A percentile compares a stretch with the other conserved stretches of the same genome.
These are phyloP conservation scores for Drosophila testacea DNA, from an alignment of 2,888 invertebrate species.

Conservation along the genomic window DNA sequence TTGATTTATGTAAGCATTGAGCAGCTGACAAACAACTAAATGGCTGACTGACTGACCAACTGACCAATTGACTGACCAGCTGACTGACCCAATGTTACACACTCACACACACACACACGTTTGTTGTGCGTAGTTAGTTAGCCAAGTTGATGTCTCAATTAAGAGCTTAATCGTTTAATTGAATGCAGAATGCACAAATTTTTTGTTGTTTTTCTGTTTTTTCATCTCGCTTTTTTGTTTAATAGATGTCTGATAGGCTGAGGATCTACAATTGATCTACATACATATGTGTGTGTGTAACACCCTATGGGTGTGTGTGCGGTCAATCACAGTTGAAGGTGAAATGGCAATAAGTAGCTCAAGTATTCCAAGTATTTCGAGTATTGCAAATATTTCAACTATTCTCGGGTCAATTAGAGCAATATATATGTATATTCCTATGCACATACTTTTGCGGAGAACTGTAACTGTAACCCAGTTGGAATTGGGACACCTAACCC, in stretches of 20 bases:
- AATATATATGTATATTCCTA: constrained; percentile 10
- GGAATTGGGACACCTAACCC: background rate
- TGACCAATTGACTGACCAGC: constrained; percentile 24
- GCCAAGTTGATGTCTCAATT: constrained; percentile 68
- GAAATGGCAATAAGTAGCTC: constrained; percentile 42
- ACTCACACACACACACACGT: constrained; percentile 15
- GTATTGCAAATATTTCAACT: constrained; percentile 31
- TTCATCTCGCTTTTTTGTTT: background rate
- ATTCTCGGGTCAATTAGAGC: constrained; percentile 31
- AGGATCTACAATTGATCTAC: constrained; percentile 49
- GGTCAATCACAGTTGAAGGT: constrained; percentile 66
- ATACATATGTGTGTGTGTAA: constrained; percentile 10
- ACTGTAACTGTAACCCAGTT: background rate
- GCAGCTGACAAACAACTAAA: constrained; percentile 43
- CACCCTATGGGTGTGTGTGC: constrained; percentile 20
- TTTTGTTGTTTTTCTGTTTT: background rate
- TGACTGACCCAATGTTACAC: constrained; percentile 33
- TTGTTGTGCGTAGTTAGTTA: constrained; percentile 43
- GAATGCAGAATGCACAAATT: constrained; percentile 57
- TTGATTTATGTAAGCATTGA: constrained; percentile 72
- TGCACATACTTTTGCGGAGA: background rate
- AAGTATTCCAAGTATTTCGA: constrained; percentile 40
- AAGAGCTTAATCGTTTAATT: constrained; percentile 73
- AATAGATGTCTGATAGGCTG: constrained; percentile 28
- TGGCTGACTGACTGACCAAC: constrained; percentile 31